A percentile compares a stretch with the other conserved stretches of the same genome.
Evolutionary conservation across 35 echinoderm and acorn worm species (phyloP).

Genomic region (Acanthaster planci): DNA sequence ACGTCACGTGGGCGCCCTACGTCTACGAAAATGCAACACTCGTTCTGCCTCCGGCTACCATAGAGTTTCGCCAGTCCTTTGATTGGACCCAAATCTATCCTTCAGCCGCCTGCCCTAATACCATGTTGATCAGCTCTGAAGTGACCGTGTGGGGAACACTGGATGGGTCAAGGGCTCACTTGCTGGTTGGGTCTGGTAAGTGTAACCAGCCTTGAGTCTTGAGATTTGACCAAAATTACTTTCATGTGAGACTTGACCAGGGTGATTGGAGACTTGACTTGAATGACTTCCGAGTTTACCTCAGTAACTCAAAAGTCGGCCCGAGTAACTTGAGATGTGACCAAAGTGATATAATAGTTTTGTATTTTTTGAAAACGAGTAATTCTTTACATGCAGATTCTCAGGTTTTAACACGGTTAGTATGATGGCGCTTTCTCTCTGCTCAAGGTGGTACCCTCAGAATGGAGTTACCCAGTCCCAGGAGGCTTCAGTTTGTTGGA

Average conservation of each 20-base stretch:
- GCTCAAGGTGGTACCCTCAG: conserved; percentile 59
- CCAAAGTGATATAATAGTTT: no score
- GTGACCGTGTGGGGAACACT: conserved; percentile 77
- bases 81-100: conserved; percentile 48
- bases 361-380: no score
- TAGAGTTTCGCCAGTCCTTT: conserved; percentile 73
- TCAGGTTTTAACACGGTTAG: no score
- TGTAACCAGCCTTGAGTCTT: not conserved
- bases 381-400: no score
- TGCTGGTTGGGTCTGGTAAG: conserved; percentile 79
- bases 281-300: no score
- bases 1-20: conserved; percentile 74
- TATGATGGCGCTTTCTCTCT: not conserved
- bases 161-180: conserved; percentile 72
- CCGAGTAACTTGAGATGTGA: no score
- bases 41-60: conserved; percentile 62
- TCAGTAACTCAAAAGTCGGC: no score
- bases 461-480: conserved; percentile 72
- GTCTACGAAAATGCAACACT: conserved; percentile 82
- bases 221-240: no score
- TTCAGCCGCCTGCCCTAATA: conserved; percentile 15
- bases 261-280: no score
- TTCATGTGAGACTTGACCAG: no score
- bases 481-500: conserved; percentile 69
- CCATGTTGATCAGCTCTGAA: conserved; percentile 38